These are phyloP conservation scores for Ammodytes marinus DNA, from an alignment of 2,113 vertebrate species.

Conservation along the genomic window DNA sequence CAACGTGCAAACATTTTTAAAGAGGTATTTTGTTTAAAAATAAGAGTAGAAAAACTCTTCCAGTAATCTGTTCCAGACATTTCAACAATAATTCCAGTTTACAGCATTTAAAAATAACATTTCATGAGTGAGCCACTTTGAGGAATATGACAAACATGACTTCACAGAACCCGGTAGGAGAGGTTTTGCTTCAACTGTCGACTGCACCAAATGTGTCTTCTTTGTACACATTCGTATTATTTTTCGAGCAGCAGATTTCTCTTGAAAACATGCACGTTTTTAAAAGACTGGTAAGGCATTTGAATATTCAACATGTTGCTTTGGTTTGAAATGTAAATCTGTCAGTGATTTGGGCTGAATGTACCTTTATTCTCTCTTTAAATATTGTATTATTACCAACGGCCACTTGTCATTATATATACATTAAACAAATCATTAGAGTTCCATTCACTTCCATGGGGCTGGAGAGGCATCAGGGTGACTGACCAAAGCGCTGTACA, in stretches of 20 bases:
- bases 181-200: not conserved
- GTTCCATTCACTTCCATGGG: slow-evolving; percentile 31
- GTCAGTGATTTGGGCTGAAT: slow-evolving; percentile 25
- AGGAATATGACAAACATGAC: not conserved
- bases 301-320: slow-evolving; percentile 52
- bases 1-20: not conserved
- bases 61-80: slow-evolving; percentile 29
- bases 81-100: slow-evolving; percentile 48
- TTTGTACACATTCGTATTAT: not conserved
- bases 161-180: not conserved
- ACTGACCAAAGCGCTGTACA: slow-evolving; percentile 45
- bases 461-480: slow-evolving; percentile 71
- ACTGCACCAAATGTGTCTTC: not conserved
- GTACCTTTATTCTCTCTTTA: slow-evolving; percentile 13
- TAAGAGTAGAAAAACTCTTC: slow-evolving; percentile 63
- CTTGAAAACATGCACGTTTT: slow-evolving; percentile 55
- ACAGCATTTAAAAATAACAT: slow-evolving; percentile 62
- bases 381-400: slow-evolving; percentile 4
- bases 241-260: slow-evolving; percentile 32
- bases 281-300: slow-evolving; percentile 63
- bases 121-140: slow-evolving; percentile 15
- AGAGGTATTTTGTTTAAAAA: slow-evolving; percentile 65
- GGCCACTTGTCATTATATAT: slow-evolving; percentile 28
- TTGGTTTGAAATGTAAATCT: slow-evolving; percentile 71
- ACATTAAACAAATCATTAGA: not conserved